Conservation (phyloP, 2,113 vertebrate genomes). For the Cottus gobio region DNA sequence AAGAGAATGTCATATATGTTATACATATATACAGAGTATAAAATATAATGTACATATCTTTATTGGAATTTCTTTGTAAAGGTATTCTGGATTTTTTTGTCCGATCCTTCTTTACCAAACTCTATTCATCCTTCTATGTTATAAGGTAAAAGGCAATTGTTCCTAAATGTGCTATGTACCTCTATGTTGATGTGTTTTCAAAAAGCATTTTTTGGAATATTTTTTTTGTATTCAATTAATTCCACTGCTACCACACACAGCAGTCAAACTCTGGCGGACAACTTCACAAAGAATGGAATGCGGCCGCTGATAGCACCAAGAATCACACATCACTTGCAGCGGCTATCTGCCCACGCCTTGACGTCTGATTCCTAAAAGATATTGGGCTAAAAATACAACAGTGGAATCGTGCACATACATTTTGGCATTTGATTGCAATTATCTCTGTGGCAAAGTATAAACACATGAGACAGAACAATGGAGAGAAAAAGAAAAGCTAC, state of each 20-base stretch:
- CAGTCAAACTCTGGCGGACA: not conserved
- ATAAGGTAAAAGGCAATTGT: not conserved
- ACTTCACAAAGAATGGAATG: not conserved
- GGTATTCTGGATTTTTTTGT: not conserved
- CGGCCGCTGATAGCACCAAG: not conserved
- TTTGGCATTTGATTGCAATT: no score
- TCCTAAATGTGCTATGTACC: not conserved
- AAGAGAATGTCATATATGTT: not conserved
- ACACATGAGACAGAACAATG: not conserved
- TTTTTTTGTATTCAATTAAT: slow-evolving; percentile 8
- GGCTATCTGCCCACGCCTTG: not conserved
- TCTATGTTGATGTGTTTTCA: not conserved
- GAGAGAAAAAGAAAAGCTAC: not conserved
- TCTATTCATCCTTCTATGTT: not conserved
- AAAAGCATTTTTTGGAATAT: not conserved
- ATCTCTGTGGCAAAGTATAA: no score
- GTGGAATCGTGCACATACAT: no score
- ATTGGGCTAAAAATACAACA: no score
- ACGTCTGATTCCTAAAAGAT: not conserved
- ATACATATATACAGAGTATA: not conserved
- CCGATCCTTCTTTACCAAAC: not conserved
- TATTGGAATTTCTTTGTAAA: not conserved
- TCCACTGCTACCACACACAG: not conserved
- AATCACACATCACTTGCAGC: not conserved
- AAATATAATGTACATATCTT: not conserved